Percentiles rank a stretch among this genome's conserved stretches.
phyloP scores from a whole-genome alignment of 2,888 invertebrate genomes.

The Latrodectus hesperus region DNA sequence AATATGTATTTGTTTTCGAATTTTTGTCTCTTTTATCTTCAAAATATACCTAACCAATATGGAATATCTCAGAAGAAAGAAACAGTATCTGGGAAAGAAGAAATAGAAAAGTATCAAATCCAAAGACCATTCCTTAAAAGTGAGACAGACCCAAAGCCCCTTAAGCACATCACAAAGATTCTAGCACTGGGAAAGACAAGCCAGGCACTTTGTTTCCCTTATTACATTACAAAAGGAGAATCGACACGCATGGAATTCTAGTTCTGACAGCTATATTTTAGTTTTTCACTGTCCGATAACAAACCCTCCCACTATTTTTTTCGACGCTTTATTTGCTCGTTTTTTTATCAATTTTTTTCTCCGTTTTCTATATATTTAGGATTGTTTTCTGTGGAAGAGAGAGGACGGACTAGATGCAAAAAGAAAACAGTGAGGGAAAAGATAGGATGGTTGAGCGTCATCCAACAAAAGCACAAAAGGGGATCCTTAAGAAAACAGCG shows the following conservation, averaged over 20 bases:
- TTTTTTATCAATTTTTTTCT: conserved; percentile 12
- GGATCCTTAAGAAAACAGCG: conserved; percentile 58
- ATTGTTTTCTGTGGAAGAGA: conserved; percentile 29
- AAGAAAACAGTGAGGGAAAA: background rate
- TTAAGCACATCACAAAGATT: background rate
- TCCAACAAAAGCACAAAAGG: conserved; percentile 49
- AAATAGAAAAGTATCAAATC: no score
- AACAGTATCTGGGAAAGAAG: no score
- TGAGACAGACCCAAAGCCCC: background rate
- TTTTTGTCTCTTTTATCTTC: no score
- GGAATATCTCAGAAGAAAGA: no score
- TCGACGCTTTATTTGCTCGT: background rate
- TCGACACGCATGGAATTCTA: conserved; percentile 4
- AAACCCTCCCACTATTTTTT: conserved; percentile 25
- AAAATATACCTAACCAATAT: no score
- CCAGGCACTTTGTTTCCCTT: background rate
- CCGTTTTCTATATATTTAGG: conserved; percentile 14
- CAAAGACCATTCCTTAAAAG: background rate
- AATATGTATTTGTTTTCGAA: no score
- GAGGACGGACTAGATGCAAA: background rate
- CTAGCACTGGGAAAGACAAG: background rate
- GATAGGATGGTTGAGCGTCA: background rate
- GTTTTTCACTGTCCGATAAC: conserved; percentile 27
- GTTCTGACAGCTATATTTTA: conserved; percentile 38
- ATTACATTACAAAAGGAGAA: conserved; percentile 1